Evolutionary conservation across 2,113 vertebrate genomes (phyloP).

Genomic region (Cynocephalus volans): DNA sequence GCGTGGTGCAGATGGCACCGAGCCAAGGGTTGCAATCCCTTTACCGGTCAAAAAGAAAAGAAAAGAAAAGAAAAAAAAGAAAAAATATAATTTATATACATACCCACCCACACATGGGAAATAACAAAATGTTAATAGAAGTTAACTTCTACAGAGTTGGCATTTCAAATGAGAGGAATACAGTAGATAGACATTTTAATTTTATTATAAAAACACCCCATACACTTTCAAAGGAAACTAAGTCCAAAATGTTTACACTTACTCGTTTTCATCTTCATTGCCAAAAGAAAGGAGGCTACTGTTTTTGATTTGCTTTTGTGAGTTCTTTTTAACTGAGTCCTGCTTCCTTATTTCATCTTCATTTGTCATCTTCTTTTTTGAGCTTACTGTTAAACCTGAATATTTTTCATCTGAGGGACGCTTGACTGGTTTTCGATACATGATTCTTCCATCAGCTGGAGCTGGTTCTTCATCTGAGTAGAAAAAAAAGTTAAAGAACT

Average conservation of each 20-base stretch:
- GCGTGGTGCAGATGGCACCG: no score
- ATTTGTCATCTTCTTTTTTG: conserved; percentile 94
- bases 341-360: conserved; percentile 85
- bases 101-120: neutral
- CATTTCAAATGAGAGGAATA: conserved; percentile 48
- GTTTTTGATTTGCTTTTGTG: conserved; percentile 95
- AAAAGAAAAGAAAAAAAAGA: no score
- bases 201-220: conserved; percentile 34
- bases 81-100: conserved; percentile 44
- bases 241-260: conserved; percentile 60
- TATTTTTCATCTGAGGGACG: conserved; percentile 93
- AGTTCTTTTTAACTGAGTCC: conserved; percentile 84
- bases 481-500: conserved; percentile 72
- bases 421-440: conserved; percentile 97
- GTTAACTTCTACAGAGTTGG: neutral
- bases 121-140: conserved; percentile 37
- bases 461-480: conserved; percentile 90
- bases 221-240: neutral
- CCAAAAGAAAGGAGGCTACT: conserved; percentile 97
- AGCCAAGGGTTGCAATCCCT: no score
- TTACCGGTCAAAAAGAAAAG: no score
- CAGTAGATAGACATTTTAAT: neutral
- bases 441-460: conserved; percentile 94
- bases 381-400: conserved; percentile 94
- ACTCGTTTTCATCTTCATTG: conserved; percentile 94